phyloP scores from a whole-genome alignment of 2,797 vertebrate species.

The Lagodon rhomboides region DNA sequence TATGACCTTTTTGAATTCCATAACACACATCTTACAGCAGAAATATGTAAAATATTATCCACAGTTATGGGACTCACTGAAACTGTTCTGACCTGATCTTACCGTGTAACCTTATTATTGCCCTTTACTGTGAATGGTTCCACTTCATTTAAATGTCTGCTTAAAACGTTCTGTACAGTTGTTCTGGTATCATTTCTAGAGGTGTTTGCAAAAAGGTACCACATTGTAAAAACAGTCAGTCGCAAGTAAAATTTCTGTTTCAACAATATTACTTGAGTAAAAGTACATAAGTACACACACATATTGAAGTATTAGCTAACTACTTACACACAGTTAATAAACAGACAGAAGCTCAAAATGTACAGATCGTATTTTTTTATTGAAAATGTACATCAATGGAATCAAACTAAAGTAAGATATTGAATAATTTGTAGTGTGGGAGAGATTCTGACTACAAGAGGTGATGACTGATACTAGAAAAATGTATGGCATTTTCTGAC shows the following conservation, averaged over 20 bases:
- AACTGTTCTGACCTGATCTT: neutral
- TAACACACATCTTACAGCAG: neutral
- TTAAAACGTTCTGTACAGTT: neutral
- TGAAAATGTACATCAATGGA: conserved; percentile 89
- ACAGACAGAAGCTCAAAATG: conserved; percentile 32
- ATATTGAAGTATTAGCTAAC: neutral
- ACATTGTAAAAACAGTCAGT: neutral
- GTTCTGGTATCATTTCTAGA: neutral
- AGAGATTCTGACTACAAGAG: conserved; percentile 74
- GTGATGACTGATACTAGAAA: conserved; percentile 82
- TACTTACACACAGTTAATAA: neutral
- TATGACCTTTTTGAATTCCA: too few species aligned
- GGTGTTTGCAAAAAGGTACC: neutral
- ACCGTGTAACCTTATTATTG: neutral
- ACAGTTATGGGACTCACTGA: neutral
- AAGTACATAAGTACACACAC: neutral
- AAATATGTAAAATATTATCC: neutral
- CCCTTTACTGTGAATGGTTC: neutral
- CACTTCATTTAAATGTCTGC: neutral
- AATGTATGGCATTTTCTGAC: conserved; percentile 80
- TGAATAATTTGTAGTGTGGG: conserved; percentile 75
- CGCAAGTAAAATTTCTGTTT: neutral
- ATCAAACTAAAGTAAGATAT: conserved; percentile 83
- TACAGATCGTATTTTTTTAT: conserved; percentile 83
- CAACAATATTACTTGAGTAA: neutral